phyloP scores from a whole-genome alignment of 2,113 vertebrate species.

The Ceratotherium simum region DNA sequence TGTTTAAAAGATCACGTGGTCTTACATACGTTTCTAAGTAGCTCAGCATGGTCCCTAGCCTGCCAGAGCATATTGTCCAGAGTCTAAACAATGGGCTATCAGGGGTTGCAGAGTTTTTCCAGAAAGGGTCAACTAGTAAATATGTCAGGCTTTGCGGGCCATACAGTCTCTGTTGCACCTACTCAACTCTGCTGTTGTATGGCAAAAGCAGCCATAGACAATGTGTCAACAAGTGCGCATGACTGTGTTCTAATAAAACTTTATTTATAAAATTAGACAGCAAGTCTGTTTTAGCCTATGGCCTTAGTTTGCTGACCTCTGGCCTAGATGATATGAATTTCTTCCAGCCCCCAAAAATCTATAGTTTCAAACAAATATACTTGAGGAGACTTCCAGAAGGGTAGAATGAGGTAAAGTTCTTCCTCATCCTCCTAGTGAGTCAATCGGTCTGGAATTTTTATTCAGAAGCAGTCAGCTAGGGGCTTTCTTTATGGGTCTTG shows the following conservation, averaged over 20 bases:
- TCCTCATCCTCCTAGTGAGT: background rate
- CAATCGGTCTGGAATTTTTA: background rate
- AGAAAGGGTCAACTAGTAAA: background rate
- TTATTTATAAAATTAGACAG: background rate
- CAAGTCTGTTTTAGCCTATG: background rate
- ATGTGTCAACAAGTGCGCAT: background rate
- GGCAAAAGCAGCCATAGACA: background rate
- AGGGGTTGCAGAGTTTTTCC: background rate
- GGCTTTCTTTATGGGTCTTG: background rate
- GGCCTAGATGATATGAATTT: background rate
- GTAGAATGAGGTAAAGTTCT: background rate
- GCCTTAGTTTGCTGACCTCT: background rate
- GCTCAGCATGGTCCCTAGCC: background rate
- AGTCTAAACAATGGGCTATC: background rate
- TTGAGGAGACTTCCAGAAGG: background rate
- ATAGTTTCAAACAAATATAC: background rate
- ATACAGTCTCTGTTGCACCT: background rate
- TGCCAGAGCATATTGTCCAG: background rate
- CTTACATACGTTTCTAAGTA: background rate
- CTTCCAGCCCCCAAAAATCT: background rate
- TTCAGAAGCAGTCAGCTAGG: background rate
- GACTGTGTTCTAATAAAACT: background rate
- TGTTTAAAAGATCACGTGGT: background rate
- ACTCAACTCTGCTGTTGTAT: background rate
- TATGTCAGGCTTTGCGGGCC: no score